Evolutionary conservation across 2,797 vertebrate species (phyloP).

Genomic region (Brachyrhaphis roseni): DNA sequence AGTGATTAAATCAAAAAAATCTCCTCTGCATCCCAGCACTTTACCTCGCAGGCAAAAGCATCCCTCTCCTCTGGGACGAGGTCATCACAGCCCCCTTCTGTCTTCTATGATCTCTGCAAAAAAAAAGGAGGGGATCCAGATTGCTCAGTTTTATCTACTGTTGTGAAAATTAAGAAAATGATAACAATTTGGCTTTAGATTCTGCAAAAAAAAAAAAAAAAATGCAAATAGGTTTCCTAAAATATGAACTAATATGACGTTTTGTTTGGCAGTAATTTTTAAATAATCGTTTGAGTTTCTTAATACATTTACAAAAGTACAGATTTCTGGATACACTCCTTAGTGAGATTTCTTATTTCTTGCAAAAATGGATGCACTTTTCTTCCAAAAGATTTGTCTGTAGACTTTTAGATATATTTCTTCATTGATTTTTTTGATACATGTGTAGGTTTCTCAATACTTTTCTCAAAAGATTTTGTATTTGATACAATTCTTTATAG

Average conservation of each 20-base stretch:
- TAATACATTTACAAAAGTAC: background rate
- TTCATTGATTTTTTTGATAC: background rate
- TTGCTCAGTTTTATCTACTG: slow-evolving; percentile 51
- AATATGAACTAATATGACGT: background rate
- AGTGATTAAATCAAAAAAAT: slow-evolving; percentile 82
- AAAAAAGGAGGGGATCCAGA: slow-evolving; percentile 38
- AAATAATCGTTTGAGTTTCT: background rate
- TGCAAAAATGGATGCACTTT: background rate
- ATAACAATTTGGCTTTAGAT: background rate
- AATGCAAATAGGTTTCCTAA: background rate
- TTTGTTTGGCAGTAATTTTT: background rate
- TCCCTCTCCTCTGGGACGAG: slow-evolving; percentile 78
- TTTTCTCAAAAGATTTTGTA: background rate
- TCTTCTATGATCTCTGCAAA: slow-evolving; percentile 75
- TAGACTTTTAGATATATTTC: slow-evolving; percentile 33
- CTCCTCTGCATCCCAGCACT: slow-evolving; percentile 68
- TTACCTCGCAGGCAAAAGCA: slow-evolving; percentile 85
- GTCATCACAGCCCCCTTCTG: slow-evolving; percentile 70
- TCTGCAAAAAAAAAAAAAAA: background rate
- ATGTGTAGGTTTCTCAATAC: background rate
- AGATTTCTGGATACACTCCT: background rate
- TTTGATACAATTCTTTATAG: background rate
- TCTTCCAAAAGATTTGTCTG: background rate
- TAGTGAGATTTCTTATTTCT: background rate
- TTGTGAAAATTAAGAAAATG: background rate